Evolutionary conservation across 2,113 vertebrate species (phyloP).

Genomic region (Actenoides hombroni): DNA sequence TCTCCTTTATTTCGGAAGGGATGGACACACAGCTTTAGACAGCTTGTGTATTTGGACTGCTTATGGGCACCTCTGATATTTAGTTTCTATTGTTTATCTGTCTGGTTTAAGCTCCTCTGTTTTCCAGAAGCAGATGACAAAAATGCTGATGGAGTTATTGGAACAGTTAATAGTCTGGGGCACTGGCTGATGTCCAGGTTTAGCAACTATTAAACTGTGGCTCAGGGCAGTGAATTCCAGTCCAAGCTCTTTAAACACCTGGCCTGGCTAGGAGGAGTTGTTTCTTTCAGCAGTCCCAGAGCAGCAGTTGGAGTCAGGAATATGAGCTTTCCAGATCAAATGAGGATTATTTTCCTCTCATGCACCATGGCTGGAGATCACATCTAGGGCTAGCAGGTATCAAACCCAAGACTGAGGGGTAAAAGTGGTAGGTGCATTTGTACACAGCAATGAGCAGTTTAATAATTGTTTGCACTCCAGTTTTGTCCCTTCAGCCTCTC

Average conservation of each 20-base stretch:
- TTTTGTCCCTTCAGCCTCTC: neutral
- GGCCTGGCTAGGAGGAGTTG: neutral
- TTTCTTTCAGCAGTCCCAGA: neutral
- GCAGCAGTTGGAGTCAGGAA: neutral
- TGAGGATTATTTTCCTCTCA: neutral
- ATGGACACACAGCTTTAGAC: neutral
- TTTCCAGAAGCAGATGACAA: neutral
- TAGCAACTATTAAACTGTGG: neutral
- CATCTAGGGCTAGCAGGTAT: neutral
- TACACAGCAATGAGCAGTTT: neutral
- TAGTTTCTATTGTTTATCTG: neutral
- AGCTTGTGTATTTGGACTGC: neutral
- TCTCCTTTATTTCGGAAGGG: neutral
- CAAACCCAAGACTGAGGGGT: neutral
- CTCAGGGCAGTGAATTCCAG: constrained; percentile 7
- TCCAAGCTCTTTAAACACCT: constrained; percentile 26
- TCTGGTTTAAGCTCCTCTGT: neutral
- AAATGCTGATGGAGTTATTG: neutral
- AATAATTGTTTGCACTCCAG: neutral
- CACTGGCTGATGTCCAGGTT: neutral
- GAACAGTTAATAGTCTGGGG: neutral
- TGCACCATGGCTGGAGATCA: neutral
- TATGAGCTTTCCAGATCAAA: constrained; percentile 6
- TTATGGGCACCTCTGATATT: neutral
- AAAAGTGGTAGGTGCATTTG: neutral